Evolutionary conservation across 64 coral and sea anemone species (phyloP), one percentile per base, ranked within the genome.

Genomic region (Stichodactyla mertensii): DNA sequence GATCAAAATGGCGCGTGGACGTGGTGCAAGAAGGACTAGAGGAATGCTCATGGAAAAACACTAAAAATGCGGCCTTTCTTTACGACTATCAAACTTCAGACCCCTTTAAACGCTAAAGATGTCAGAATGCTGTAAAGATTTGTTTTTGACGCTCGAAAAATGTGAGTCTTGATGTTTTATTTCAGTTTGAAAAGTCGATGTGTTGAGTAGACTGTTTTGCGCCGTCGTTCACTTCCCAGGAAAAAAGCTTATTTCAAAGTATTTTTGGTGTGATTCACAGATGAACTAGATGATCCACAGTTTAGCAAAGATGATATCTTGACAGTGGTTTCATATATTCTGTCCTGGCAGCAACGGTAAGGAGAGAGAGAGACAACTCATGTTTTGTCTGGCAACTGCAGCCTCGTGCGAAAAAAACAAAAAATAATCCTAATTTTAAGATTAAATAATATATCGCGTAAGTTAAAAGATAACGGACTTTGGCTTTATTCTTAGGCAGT

Each of bases 331-430:
- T 89, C 92, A 54, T 98, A 92, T 51, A 94, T 94, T 51, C 86
- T 98, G 51, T 94, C 95, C 8, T 98, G 95, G 95, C 87, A 93
- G 8, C 95, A 98, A 57, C 87, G 95, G 95, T 98, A 82, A 60
- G 92, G 53, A 86, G 19, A 69, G 24, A 55, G 15, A 79, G 56
- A 14, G 3, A 53, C 10, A 5, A 74, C 16, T 69, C 13, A 77
- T 77, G 78, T 69, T 84, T 59, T 67, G 28, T n/a, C 20, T 86
- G 31, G n/a, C 22, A 74, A 74, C 22, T 31, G 10, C 13, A 10
- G 69, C 69, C 69, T 74, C 69, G 69, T 74, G 69, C 69, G 23
- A 74, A 26, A 74, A 74, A 66, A 53, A 62, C n/a, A 10, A 51
- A 61, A 66, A 84, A 82, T 28, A 27, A 74, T 74, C 78, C 45